Base-by-base conservation (phyloP, 2,888 invertebrate species). In the Hemithea aestivaria region DNA sequence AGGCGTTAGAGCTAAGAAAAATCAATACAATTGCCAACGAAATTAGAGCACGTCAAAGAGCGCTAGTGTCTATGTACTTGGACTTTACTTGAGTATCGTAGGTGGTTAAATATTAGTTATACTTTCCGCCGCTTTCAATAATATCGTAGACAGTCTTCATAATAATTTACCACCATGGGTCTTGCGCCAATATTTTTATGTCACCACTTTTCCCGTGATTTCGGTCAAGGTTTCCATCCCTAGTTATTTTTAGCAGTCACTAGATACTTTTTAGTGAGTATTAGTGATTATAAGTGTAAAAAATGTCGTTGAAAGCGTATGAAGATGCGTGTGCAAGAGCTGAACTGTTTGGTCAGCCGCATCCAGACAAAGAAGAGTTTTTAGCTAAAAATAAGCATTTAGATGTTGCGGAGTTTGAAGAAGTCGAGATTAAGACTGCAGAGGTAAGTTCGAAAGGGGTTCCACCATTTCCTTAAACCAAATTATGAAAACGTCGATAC, bases 251-350 rank as follows among this genome's bases (percentile, higher is more conserved):
- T 23, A 32, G 8, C 10, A 28, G 1, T 36, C 40, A 26, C 46
- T 36, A 24, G 22, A 22, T 31, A 23, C 11, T 22, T 27, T 9
- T n/a, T n/a, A 30, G 29, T 27, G 34, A 27, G 23, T 36, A 27
- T 31, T 28, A n/a, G 11, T 27, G 7, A 8, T 16, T 20, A 27
- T 33, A 37, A 34, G 30, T 26, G 45, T 28, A 2, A 7, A 69
- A 51, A 57, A 90, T 91, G 90, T 87, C 90, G 8, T 87, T 91
- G 65, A 90, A 90, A 49, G 90, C 91, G 8, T 94, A 94, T 60
- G 91, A 93, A 73, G 90, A 93, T 67, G 94, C 93, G 40, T 93
- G 94, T 60, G 91, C 92, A 74, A 85, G 94, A 42, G 94, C 94
- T 0, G 94, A 95, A 68, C 76, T 95, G 31, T 87, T 95, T 50